Conservation (phyloP, 2,797 vertebrate species). For the Malurus leucopterus region DNA sequence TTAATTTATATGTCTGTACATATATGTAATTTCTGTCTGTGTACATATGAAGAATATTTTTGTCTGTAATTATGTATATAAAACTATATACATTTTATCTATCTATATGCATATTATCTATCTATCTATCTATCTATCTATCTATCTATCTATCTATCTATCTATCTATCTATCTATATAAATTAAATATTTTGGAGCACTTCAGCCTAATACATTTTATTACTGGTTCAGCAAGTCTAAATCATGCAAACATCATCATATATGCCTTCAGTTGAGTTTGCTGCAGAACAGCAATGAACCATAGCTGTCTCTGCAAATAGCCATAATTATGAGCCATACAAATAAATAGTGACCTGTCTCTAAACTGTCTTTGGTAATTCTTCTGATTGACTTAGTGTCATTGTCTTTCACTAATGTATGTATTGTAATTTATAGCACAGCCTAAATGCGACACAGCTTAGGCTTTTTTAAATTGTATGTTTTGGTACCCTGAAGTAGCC, state of each 20-base stretch:
- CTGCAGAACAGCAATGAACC: not conserved
- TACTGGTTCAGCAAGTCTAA: not conserved
- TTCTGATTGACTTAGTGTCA: slow-evolving; percentile 15
- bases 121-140: not conserved
- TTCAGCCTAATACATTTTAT: not conserved
- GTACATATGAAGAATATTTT: not conserved
- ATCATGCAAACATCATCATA: not conserved
- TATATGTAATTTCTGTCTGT: not conserved
- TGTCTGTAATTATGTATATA: not conserved
- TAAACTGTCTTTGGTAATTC: slow-evolving; percentile 35
- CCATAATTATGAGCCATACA: not conserved
- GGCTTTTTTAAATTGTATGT: slow-evolving; percentile 8
- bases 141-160: not conserved
- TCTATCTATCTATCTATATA: not conserved
- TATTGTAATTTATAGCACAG: slow-evolving; percentile 33
- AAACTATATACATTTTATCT: not conserved
- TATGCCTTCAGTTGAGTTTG: not conserved
- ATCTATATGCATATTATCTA: not conserved
- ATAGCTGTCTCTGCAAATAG: not conserved
- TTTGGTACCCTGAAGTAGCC: slow-evolving; percentile 42
- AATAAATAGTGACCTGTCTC: slow-evolving; percentile 9
- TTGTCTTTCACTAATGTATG: slow-evolving; percentile 46
- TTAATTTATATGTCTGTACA: not conserved
- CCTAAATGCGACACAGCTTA: slow-evolving; percentile 39
- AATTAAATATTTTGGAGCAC: not conserved